These are phyloP conservation scores for Agelas oroides DNA, from an alignment of 37 sponge, comb jelly and placozoan species.

Conservation along the genomic window DNA sequence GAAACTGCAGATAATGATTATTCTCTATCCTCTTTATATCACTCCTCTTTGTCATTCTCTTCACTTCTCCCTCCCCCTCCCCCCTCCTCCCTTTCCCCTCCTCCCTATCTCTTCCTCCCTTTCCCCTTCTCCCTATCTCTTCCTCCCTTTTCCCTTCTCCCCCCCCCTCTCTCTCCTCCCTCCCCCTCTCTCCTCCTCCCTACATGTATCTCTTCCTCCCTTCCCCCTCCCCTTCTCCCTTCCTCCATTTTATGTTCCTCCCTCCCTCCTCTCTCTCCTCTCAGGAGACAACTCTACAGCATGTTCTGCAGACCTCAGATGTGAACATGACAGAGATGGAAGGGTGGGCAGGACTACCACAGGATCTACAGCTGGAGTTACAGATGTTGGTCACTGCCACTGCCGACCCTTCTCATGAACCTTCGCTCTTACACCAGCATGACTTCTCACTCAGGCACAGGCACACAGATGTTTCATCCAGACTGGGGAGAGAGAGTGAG, in stretches of 20 bases:
- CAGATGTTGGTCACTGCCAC: conserved; percentile 25
- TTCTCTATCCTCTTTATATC: too few species aligned
- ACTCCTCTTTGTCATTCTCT: too few species aligned
- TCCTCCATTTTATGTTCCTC: too few species aligned
- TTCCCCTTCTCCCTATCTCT: not conserved
- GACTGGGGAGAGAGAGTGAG: not conserved
- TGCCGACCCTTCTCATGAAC: not conserved
- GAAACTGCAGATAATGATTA: too few species aligned
- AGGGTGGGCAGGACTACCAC: conserved; percentile 36
- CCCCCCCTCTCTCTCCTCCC: not conserved
- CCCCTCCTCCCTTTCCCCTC: too few species aligned
- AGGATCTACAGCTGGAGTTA: conserved; percentile 50
- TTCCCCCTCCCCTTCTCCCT: too few species aligned
- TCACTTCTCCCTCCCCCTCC: too few species aligned
- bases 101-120: not conserved
- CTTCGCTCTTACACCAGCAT: conserved; percentile 17
- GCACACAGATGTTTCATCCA: not conserved
- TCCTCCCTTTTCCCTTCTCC: not conserved
- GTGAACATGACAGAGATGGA: conserved; percentile 59
- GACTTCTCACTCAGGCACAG: conserved; percentile 27
- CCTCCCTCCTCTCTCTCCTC: too few species aligned
- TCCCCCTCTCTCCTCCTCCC: too few species aligned
- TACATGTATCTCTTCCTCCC: not conserved
- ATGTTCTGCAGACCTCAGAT: conserved; percentile 54
- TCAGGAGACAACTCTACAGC: conserved; percentile 53